Conservation (phyloP, 2,888 invertebrate genomes). For the Synergus umbraculus region DNA sequence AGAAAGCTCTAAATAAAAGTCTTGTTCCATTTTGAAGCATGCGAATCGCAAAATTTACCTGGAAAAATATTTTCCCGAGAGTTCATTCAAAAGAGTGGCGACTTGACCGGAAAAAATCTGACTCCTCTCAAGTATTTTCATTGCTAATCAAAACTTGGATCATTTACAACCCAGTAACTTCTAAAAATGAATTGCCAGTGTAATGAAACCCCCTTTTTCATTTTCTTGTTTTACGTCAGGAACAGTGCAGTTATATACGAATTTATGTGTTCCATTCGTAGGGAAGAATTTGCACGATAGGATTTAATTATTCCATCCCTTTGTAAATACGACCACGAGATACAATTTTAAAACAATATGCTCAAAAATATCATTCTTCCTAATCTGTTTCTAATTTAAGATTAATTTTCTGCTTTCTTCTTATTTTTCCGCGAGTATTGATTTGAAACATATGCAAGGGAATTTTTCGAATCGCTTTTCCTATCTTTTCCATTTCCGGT, state of each 20-base stretch:
- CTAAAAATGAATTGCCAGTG: too few species aligned
- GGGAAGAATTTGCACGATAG: neutral
- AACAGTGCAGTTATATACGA: neutral
- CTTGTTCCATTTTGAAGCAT: constrained; percentile 10
- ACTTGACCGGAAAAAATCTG: neutral
- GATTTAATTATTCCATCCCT: neutral
- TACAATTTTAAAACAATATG: neutral
- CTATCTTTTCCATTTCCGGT: constrained; percentile 29
- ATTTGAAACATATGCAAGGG: constrained; percentile 15
- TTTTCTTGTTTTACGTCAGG: neutral
- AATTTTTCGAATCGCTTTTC: constrained; percentile 24
- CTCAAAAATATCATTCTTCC: neutral
- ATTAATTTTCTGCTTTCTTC: neutral
- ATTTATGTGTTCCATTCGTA: neutral
- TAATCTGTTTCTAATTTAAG: neutral
- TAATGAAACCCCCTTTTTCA: too few species aligned
- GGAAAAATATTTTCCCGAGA: neutral
- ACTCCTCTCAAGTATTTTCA: too few species aligned
- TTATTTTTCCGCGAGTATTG: neutral
- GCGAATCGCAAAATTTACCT: constrained; percentile 12
- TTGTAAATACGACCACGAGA: neutral
- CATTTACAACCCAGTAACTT: too few species aligned
- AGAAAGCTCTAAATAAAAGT: constrained; percentile 34
- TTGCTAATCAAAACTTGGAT: too few species aligned
- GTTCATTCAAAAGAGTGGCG: neutral